Evolutionary conservation across 2,888 invertebrate genomes (phyloP).

Genomic region (Watsonalla cultraria): DNA sequence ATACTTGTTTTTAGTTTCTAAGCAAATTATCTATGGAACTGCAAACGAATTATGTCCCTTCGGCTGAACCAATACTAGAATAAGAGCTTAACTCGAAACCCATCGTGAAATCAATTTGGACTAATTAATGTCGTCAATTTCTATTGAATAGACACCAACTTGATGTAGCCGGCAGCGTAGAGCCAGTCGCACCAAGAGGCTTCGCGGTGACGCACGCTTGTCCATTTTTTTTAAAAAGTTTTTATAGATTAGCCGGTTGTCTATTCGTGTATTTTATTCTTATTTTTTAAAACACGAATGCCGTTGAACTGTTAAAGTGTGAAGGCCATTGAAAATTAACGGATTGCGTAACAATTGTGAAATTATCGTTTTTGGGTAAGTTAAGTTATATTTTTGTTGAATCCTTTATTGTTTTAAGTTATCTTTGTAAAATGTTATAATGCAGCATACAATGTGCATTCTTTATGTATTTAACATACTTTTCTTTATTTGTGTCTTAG

Average conservation of each 20-base stretch:
- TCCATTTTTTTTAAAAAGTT: background rate
- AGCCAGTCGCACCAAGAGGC: slow-evolving; percentile 1
- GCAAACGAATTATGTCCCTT: too few relatives aligned
- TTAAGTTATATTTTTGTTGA: background rate
- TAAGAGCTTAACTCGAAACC: background rate
- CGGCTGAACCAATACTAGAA: too few relatives aligned
- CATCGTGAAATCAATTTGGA: background rate
- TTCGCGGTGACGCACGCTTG: slow-evolving; percentile 1
- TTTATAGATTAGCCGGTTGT: background rate
- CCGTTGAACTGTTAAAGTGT: background rate
- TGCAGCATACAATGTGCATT: too few relatives aligned
- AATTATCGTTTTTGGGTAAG: background rate
- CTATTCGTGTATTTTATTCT: background rate
- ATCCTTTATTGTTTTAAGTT: too few relatives aligned
- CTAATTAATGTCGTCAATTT: background rate
- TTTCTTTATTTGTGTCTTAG: too few relatives aligned
- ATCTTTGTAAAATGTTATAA: too few relatives aligned
- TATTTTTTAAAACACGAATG: background rate
- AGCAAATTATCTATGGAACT: too few relatives aligned
- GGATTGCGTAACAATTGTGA: background rate
- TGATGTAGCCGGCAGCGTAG: background rate
- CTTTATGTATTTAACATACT: too few relatives aligned
- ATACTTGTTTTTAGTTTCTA: background rate
- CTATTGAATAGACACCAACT: background rate
- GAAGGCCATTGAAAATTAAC: background rate